These are phyloP conservation scores for Sinosuthora webbiana DNA, from an alignment of 2,113 vertebrate genomes.

Conservation along the genomic window DNA sequence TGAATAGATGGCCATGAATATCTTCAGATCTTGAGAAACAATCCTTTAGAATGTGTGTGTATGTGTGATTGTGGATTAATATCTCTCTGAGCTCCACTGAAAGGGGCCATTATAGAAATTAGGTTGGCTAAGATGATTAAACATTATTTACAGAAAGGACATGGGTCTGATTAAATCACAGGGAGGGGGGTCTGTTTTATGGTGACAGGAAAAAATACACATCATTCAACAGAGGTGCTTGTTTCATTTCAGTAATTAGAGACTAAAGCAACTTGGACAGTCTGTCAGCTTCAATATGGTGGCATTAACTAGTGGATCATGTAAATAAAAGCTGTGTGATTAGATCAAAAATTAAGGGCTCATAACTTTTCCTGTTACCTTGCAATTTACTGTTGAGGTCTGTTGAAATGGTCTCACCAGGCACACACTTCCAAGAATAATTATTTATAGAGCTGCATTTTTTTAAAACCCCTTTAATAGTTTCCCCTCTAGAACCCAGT, in stretches of 20 bases:
- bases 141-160: conserved; percentile 82
- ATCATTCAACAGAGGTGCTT: neutral
- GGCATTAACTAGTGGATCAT: conserved; percentile 76
- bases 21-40: conserved; percentile 29
- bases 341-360: conserved; percentile 83
- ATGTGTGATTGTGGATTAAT: conserved; percentile 42
- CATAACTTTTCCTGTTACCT: conserved; percentile 28
- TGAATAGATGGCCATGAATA: no score
- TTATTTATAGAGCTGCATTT: neutral
- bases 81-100: conserved; percentile 53
- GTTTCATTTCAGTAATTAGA: conserved; percentile 71
- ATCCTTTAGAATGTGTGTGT: neutral
- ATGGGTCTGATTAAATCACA: conserved; percentile 44
- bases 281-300: conserved; percentile 68
- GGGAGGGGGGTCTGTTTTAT: neutral
- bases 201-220: conserved; percentile 21
- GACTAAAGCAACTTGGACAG: conserved; percentile 72
- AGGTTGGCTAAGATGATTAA: conserved; percentile 80
- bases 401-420: neutral
- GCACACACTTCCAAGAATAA: neutral
- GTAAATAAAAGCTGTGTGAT: conserved; percentile 91
- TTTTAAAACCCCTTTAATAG: neutral
- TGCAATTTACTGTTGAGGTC: neutral
- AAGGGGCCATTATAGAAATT: conserved; percentile 79
- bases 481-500: neutral